Conservation (phyloP, 2,888 invertebrate genomes). For the Megaustenia siamemsis region DNA sequence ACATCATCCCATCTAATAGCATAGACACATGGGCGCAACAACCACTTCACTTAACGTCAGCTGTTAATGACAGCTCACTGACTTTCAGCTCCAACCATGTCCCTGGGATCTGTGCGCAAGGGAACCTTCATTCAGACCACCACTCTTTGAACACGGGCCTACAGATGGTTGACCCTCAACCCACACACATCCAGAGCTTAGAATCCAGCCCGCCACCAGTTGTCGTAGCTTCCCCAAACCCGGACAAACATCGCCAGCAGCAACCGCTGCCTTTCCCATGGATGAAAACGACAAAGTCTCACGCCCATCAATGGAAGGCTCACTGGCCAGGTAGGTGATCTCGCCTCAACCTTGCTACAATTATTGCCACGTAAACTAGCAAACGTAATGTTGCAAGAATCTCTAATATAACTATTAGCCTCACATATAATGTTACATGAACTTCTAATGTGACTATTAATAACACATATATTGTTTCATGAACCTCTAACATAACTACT, state of each 20-base stretch:
- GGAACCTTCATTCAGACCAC: not conserved
- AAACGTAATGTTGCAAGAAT: not conserved
- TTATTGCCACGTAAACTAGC: not conserved
- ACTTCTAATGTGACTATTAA: no score
- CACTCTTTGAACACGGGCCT: not conserved
- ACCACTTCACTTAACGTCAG: not conserved
- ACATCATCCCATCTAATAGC: not conserved
- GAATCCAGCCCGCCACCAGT: slow-evolving; percentile 11
- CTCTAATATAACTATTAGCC: not conserved
- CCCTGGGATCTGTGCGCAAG: not conserved
- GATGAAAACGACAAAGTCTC: slow-evolving; percentile 80
- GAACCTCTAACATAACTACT: no score
- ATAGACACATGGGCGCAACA: not conserved
- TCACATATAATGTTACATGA: not conserved
- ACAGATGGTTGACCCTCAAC: slow-evolving; percentile 61
- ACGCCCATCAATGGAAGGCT: slow-evolving; percentile 79
- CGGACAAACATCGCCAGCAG: slow-evolving; percentile 57
- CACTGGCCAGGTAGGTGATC: slow-evolving; percentile 76
- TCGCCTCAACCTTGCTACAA: not conserved
- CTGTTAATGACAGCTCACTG: slow-evolving; percentile 3
- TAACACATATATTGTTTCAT: no score
- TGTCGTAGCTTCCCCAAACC: slow-evolving; percentile 44
- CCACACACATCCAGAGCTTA: slow-evolving; percentile 63
- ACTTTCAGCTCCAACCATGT: slow-evolving; percentile 45
- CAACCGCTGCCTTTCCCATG: slow-evolving; percentile 76